A percentile compares a stretch with the other conserved stretches of the same genome.
Conservation (phyloP, 2,113 vertebrate species). For the Rhabdornis inornatus region DNA sequence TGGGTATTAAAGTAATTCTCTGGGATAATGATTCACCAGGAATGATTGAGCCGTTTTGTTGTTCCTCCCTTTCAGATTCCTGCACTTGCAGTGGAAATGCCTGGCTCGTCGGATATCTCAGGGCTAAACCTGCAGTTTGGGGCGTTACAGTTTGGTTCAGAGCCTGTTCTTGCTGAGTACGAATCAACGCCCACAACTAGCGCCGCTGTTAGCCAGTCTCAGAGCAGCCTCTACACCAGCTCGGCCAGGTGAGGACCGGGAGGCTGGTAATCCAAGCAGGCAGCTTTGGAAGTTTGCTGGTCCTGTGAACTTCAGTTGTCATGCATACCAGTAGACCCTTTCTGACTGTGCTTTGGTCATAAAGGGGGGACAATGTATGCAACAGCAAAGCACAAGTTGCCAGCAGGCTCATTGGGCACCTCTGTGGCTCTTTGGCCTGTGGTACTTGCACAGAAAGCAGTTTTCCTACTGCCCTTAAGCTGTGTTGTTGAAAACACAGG, state of each 20-base stretch:
- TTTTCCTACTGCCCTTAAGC: not conserved
- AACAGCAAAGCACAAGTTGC: slow-evolving; percentile 3
- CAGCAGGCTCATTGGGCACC: not conserved
- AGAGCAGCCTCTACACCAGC: slow-evolving; percentile 89
- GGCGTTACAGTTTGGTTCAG: slow-evolving; percentile 94
- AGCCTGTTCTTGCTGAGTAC: slow-evolving; percentile 90
- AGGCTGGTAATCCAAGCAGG: fast-evolving
- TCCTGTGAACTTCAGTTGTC: fast-evolving
- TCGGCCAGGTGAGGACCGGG: slow-evolving; percentile 81
- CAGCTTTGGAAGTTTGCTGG: fast-evolving
- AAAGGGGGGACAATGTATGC: slow-evolving; percentile 27
- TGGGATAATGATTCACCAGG: not conserved
- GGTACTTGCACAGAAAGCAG: not conserved
- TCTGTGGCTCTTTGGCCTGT: not conserved
- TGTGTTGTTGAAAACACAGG: not conserved
- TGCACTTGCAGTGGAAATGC: slow-evolving; percentile 94
- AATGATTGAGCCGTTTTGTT: not conserved
- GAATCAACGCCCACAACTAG: slow-evolving; percentile 83
- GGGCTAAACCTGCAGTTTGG: slow-evolving; percentile 97
- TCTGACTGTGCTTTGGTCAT: not conserved
- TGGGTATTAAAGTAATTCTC: not conserved
- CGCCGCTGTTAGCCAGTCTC: slow-evolving; percentile 76
- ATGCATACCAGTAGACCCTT: slow-evolving; percentile 41
- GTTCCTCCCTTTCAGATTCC: slow-evolving; percentile 81
- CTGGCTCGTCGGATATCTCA: slow-evolving; percentile 90